Evolutionary conservation across 2,888 invertebrate species (phyloP), one percentile per base, ranked within the genome.

Genomic region (Sipha maydis): DNA sequence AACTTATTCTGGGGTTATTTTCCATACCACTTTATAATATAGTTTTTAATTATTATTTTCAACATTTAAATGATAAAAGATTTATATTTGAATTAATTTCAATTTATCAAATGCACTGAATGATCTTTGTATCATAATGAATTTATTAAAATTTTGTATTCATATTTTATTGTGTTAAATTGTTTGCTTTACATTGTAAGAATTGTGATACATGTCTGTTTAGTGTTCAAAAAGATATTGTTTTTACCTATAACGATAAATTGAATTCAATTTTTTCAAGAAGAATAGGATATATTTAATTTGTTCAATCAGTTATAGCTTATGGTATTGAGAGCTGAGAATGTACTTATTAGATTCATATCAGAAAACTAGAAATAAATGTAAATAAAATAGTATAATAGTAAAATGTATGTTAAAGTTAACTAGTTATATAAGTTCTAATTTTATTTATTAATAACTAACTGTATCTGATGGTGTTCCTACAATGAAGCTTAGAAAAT

Each of bases 101-200:
- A 83, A 83, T 83, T 83, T 54, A 83, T 83, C 83, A 83, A 31
- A 73, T 73, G 21, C 48, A 56, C 71, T 48, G 48, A 48, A 11
- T 8, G 14, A 14, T 11, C 48, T 48, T 1, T 48, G 3, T 48
- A 11, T 31, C 14, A 31, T 71, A 71, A 83, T 73, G 17, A 31
- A 21, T 73, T 11, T 54, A 56, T 73, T 21, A 73, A 48, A 83
- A 83, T 41, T 21, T 69, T 41, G 41, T 69, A 34, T 82, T 80
- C 38, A 38, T 41, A 61, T 61, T 61, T 61, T 8, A 25, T 67
- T 48, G 41, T 41, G 38, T 5, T 34, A 25, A 41, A 11, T 1
- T 80, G 38, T 80, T 80, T n/a, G 21, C 21, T 38, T 41, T n/a
- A 61, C 61, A 25, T 61, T 61, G 0, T 19, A 61, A 25, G 5